A percentile compares a stretch with the other conserved stretches of the same genome.
These are phyloP conservation scores for Tympanuchus pallidicinctus DNA, from an alignment of 2,113 vertebrate genomes.

Conservation along the genomic window DNA sequence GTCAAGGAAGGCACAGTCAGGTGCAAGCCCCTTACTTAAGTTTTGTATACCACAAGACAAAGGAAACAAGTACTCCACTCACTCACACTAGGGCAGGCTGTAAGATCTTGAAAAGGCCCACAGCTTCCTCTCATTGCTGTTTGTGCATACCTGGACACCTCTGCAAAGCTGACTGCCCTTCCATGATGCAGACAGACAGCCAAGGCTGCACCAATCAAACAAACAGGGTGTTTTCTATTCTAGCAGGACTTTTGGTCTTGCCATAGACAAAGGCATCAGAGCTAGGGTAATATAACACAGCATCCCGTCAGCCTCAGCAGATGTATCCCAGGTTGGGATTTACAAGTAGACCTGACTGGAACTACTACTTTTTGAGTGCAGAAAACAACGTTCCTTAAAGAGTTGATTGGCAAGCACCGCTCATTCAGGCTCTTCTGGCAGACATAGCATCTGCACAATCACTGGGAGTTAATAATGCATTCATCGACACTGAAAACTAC, in stretches of 20 bases:
- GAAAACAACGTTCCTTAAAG: slow-evolving; percentile 34
- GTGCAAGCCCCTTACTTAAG: not conserved
- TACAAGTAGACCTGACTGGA: slow-evolving; percentile 19
- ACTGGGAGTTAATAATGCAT: slow-evolving; percentile 54
- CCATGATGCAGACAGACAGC: not conserved
- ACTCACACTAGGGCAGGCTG: not conserved
- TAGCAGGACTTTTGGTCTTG: not conserved
- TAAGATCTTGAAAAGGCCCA: not conserved
- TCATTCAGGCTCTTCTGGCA: slow-evolving; percentile 53
- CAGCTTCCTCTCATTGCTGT: rapidly evolving
- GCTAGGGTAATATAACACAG: not conserved
- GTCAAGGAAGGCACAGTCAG: not conserved
- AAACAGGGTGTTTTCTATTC: not conserved
- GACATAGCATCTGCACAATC: slow-evolving; percentile 48
- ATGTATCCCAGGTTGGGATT: not conserved
- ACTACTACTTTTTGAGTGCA: slow-evolving; percentile 25
- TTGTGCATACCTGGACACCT: not conserved
- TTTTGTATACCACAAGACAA: not conserved
- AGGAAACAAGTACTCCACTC: not conserved
- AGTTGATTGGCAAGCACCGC: slow-evolving; percentile 27
- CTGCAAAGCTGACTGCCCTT: not conserved
- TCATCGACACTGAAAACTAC: slow-evolving; percentile 40
- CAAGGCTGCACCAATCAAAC: not conserved
- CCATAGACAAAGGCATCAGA: not conserved
- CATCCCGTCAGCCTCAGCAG: not conserved